Evolutionary conservation across 2,888 invertebrate genomes (phyloP).

Genomic region (Ypsolopha sequella): DNA sequence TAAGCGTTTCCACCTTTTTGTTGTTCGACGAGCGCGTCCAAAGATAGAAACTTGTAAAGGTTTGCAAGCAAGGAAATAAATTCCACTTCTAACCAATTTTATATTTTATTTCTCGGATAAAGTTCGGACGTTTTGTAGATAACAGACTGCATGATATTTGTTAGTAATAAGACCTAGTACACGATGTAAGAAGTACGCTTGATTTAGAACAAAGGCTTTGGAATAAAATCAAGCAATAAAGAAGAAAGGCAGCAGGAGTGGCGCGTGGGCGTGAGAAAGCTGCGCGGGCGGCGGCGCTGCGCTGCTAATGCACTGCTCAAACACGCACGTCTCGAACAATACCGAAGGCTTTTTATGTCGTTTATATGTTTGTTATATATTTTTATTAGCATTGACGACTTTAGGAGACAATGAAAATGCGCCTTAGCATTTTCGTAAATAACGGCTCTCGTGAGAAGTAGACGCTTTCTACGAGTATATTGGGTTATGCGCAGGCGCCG

Average conservation of each 20-base stretch:
- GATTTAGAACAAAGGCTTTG: slow-evolving; percentile 22
- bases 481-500: not conserved
- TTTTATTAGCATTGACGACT: too few relatives aligned
- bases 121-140: too few relatives aligned
- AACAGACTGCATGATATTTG: too few relatives aligned
- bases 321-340: slow-evolving; percentile 27
- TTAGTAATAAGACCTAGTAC: not conserved
- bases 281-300: slow-evolving; percentile 31
- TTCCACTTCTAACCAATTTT: too few relatives aligned
- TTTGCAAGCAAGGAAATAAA: too few relatives aligned
- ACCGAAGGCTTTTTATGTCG: not conserved
- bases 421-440: not conserved
- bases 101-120: too few relatives aligned
- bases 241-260: slow-evolving; percentile 35
- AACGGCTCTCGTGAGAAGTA: not conserved
- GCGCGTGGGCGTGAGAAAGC: slow-evolving; percentile 57
- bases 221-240: slow-evolving; percentile 33
- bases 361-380: not conserved
- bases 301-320: slow-evolving; percentile 48
- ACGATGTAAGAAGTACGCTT: not conserved
- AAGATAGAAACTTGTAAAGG: too few relatives aligned
- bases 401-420: too few relatives aligned
- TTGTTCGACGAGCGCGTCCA: too few relatives aligned
- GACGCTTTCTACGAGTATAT: not conserved
- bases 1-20: not conserved